Evolutionary conservation across 1,140 invertebrate species (phyloP), one percentile per base, ranked within the genome.

Genomic region (Aphelenchoides besseyi): DNA sequence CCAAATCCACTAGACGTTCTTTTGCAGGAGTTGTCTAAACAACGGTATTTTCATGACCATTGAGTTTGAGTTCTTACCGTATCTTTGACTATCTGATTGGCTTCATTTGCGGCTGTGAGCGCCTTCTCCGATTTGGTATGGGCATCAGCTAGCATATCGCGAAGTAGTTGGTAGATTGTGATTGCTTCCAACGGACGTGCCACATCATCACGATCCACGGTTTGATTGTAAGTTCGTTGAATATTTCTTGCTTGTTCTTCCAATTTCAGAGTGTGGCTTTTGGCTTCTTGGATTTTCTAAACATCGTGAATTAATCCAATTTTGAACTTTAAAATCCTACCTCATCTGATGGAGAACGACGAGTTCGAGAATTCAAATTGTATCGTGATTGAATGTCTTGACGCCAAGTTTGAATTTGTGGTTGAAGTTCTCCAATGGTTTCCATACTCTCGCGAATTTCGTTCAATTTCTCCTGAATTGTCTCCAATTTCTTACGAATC

Each of bases 381-480:
- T n/a, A n/a, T n/a, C n/a, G n/a, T n/a, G n/a, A n/a, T n/a, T n/a
- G n/a, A n/a, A n/a, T n/a, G n/a, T n/a, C 63, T 66, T 26, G 1
- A 33, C 36, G n/a, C 63, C 12, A 26, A 66, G 30, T 35, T 66
- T 32, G 9, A 12, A 66, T 16, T 66, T 66, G 16, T 16, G 30
- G 63, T 1, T 26, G 16, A 16, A 37, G 1, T 1, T 33, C 12
- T 1, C 16, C 36, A 23, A 66, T 36, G 26, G n/a, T 35, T 16
- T 66, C 63, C 36, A 66, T 23, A 30, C 16, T 36, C 12, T 12
- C 36, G 1, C 30, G 16, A 16, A 66, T 66, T 16, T 66, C 36
- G 12, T 66, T 1, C 26, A 59, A 23, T 23, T 59, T 59, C 18
- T 59, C 5, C 32, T 59, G 5, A 23, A 59, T 59, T 28, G 5